Evolutionary conservation across 2,113 vertebrate genomes (phyloP).

Genomic region (Erythrocercus mccallii): DNA sequence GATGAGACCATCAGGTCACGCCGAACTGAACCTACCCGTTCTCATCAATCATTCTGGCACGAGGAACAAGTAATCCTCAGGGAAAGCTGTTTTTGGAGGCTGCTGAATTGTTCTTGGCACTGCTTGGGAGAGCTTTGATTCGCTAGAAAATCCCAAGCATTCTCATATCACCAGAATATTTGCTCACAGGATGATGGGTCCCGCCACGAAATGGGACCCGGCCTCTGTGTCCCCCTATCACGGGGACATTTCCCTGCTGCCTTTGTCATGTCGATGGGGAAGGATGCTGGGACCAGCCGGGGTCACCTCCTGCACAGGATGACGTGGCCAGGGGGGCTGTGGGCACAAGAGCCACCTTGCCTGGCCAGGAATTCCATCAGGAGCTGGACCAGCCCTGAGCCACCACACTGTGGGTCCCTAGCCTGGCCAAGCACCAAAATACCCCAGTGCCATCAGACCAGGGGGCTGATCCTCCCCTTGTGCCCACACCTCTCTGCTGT

Average conservation of each 20-base stretch:
- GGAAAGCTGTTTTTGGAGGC: constrained; percentile 52
- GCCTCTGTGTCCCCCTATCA: background rate
- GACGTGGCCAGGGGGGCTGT: rapidly evolving
- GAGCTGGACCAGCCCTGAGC: background rate
- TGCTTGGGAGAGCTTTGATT: background rate
- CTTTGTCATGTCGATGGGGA: rapidly evolving
- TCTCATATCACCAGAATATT: background rate
- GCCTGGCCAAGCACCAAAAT: background rate
- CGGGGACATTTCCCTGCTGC: background rate
- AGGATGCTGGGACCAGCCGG: background rate
- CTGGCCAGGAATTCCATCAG: background rate
- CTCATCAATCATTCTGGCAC: constrained; percentile 17
- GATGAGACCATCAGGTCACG: background rate
- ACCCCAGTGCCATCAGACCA: background rate
- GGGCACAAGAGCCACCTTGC: background rate
- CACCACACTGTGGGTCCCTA: background rate
- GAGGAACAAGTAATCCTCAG: background rate
- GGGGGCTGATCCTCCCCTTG: background rate
- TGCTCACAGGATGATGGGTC: background rate
- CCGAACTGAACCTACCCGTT: background rate
- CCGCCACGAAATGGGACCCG: rapidly evolving
- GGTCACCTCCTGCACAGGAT: background rate
- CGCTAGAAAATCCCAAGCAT: constrained; percentile 30
- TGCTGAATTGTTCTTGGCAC: constrained; percentile 53
- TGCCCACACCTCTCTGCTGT: background rate